Percentiles rank a stretch among this genome's conserved stretches.
These are phyloP conservation scores for Didymodactylos carnosus DNA, from an alignment of 2,888 invertebrate species.

Conservation along the genomic window DNA sequence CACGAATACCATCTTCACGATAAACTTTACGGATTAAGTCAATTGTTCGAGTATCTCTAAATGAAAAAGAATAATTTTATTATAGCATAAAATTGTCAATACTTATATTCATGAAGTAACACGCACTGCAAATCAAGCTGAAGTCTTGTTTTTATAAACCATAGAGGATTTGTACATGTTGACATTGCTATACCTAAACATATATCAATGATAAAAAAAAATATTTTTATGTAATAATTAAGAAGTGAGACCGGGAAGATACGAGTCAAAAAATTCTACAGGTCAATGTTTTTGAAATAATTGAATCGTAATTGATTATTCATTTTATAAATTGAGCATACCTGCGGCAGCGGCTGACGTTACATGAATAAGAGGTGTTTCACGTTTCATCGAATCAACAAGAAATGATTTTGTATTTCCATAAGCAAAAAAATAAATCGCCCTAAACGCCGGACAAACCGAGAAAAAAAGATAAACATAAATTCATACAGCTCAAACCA, in stretches of 20 bases:
- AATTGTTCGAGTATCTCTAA: neutral
- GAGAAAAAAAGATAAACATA: too few species aligned
- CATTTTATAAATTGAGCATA: neutral
- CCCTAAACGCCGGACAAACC: too few species aligned
- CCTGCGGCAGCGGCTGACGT: conserved; percentile 23
- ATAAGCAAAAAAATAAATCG: conserved; percentile 95
- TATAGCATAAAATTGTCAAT: neutral
- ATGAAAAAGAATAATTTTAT: neutral
- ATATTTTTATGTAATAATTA: neutral
- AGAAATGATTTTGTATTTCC: conserved; percentile 69
- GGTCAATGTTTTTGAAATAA: too few species aligned
- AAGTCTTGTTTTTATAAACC: conserved; percentile 93
- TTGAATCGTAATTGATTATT: too few species aligned
- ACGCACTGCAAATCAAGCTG: conserved; percentile 54
- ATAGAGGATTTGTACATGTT: conserved; percentile 77
- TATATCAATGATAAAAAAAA: neutral
- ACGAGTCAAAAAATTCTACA: too few species aligned
- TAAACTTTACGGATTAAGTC: conserved; percentile 27
- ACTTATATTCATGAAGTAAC: neutral
- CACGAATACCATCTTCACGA: conserved; percentile 48
- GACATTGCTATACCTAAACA: conserved; percentile 56
- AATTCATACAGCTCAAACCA: too few species aligned
- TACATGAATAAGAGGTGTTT: conserved; percentile 65
- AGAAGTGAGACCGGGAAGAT: neutral
- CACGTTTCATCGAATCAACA: conserved; percentile 49